Conservation (phyloP, 2,888 invertebrate genomes). For the Spisula solida region DNA sequence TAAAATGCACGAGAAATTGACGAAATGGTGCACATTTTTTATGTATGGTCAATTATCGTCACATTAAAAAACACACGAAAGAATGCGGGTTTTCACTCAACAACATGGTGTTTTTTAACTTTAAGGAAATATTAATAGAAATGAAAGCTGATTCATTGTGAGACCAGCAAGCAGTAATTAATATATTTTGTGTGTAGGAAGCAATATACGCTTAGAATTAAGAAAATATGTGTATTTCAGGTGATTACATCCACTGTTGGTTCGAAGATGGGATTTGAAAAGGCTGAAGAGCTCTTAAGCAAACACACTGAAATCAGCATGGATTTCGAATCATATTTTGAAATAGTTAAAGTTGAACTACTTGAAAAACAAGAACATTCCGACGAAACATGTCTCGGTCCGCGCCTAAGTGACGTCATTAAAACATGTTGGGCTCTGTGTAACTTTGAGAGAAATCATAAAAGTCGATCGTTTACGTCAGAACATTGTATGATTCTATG, state of each 20-base stretch:
- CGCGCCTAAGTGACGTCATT: constrained; percentile 53
- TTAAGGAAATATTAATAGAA: no score
- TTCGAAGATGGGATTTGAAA: constrained; percentile 92
- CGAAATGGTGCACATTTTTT: no score
- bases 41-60: no score
- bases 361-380: constrained; percentile 60
- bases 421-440: constrained; percentile 68
- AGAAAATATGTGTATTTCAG: constrained; percentile 88
- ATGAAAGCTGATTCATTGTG: no score
- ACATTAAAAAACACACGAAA: no score
- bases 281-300: constrained; percentile 93
- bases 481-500: constrained; percentile 89
- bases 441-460: constrained; percentile 57
- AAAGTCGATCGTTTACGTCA: constrained; percentile 52
- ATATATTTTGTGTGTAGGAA: no score
- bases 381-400: constrained; percentile 31
- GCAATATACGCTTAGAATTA: background rate
- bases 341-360: constrained; percentile 70
- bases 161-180: no score
- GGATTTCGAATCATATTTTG: constrained; percentile 72
- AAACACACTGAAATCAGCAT: constrained; percentile 89
- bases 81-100: no score
- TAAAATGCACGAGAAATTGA: no score
- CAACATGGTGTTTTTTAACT: no score
- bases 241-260: constrained; percentile 94